Percentiles rank a stretch among this genome's conserved stretches.
phyloP scores from a whole-genome alignment of 2,888 invertebrate genomes.

The Aromia moschata region DNA sequence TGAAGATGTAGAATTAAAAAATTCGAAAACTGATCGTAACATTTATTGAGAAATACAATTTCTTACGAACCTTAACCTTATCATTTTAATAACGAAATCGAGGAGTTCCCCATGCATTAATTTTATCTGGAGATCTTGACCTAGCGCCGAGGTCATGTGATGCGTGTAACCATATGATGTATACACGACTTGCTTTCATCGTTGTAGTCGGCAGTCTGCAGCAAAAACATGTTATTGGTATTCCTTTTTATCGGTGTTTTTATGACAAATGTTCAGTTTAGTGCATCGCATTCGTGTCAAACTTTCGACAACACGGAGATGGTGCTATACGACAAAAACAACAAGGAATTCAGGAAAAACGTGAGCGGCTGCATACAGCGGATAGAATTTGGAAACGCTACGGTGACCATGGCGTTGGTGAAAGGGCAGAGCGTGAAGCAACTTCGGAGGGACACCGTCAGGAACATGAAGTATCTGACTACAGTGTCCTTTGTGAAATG shows the following conservation, averaged over 20 bases:
- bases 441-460: constrained; percentile 36
- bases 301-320: constrained; percentile 21
- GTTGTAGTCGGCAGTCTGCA: no score
- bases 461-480: constrained; percentile 39
- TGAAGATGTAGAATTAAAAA: no score
- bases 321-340: constrained; percentile 8
- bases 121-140: no score
- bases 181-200: no score
- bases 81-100: no score
- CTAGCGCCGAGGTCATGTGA: no score
- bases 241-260: neutral
- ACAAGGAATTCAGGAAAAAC: constrained; percentile 12
- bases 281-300: constrained; percentile 9
- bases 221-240: constrained; percentile 11
- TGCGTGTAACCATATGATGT: no score
- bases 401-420: constrained; percentile 30
- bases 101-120: no score
- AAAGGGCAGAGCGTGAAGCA: constrained; percentile 38
- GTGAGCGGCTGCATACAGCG: constrained; percentile 37
- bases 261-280: neutral
- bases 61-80: no score
- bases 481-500: constrained; percentile 35
- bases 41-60: no score
- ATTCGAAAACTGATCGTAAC: no score
- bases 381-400: constrained; percentile 28